Evolutionary conservation across 2,797 vertebrate genomes (phyloP).

Genomic region (Chelon labrosus): DNA sequence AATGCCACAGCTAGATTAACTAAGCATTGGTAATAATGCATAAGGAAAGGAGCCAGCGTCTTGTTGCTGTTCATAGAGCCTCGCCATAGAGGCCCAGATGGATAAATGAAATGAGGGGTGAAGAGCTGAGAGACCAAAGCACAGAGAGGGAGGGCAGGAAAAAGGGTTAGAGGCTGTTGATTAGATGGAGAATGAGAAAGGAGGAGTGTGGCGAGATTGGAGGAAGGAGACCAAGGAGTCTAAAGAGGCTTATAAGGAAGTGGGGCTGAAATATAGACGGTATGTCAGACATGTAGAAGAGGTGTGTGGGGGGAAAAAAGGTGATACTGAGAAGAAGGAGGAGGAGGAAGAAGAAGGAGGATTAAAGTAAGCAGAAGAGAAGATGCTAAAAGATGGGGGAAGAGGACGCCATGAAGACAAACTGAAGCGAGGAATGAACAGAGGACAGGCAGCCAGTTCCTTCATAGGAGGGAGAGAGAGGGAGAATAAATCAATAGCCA

Average conservation of each 20-base stretch:
- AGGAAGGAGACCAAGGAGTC: conserved; percentile 26
- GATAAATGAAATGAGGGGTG: conserved; percentile 37
- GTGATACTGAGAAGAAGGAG: conserved; percentile 31
- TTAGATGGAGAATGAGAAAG: conserved; percentile 13
- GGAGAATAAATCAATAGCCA: conserved; percentile 75
- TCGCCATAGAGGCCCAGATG: conserved; percentile 7
- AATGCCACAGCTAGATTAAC: conserved; percentile 13
- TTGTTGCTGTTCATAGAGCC: conserved; percentile 26
- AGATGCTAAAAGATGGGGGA: conserved; percentile 14
- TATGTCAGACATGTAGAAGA: conserved; percentile 20
- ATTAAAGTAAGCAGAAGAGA: conserved; percentile 34
- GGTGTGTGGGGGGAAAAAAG: conserved; percentile 11
- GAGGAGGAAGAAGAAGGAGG: background rate
- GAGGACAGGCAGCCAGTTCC: conserved; percentile 24
- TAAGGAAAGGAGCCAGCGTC: conserved; percentile 21
- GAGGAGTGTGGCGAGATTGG: conserved; percentile 9
- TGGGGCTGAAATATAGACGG: conserved; percentile 13
- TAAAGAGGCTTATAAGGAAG: conserved; percentile 21
- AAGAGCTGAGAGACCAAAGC: conserved; percentile 27
- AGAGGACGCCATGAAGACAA: background rate
- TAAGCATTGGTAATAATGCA: conserved; percentile 24
- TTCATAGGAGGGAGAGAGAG: conserved; percentile 37
- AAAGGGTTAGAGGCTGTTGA: conserved; percentile 25
- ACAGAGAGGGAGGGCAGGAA: background rate
- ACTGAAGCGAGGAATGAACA: conserved; percentile 8